phyloP scores from a whole-genome alignment of 2,888 invertebrate species.

The Andricus quercusramuli region DNA sequence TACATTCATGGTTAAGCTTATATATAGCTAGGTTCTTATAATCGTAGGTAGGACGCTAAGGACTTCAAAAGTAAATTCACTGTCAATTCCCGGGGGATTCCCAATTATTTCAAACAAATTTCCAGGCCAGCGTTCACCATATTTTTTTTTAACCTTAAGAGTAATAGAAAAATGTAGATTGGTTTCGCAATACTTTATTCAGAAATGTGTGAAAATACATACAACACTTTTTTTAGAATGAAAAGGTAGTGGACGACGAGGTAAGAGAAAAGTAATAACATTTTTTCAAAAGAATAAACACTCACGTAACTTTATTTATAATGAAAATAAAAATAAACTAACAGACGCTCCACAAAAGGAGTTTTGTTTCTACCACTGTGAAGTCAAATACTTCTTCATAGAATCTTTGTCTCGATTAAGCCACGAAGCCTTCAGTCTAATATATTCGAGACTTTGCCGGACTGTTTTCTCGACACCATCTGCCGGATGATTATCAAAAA shows the following conservation, averaged over 20 bases:
- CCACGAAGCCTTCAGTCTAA: constrained; percentile 93
- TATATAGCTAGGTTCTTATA: no score
- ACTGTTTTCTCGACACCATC: constrained; percentile 93
- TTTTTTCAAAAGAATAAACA: no score
- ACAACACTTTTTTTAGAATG: not conserved
- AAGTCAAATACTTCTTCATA: constrained; percentile 79
- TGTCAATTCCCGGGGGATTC: no score
- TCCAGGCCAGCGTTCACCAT: no score
- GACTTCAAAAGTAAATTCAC: no score
- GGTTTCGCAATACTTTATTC: not conserved
- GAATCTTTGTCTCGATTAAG: constrained; percentile 87
- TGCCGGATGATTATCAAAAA: constrained; percentile 87
- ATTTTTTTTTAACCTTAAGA: no score
- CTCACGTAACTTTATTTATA: not conserved
- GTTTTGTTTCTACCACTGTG: constrained; percentile 3
- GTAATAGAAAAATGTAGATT: not conserved
- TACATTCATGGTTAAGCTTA: no score
- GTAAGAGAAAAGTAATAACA: no score
- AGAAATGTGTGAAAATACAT: constrained; percentile 1
- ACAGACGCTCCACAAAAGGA: not conserved
- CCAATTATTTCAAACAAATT: no score
- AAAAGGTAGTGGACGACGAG: no score
- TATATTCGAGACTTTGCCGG: constrained; percentile 94
- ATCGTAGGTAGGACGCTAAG: no score
- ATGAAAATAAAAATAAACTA: no score